Percentiles rank a stretch among this genome's conserved stretches.
phyloP scores from a whole-genome alignment of 2,113 vertebrate species.

The Apaloderma vittatum region DNA sequence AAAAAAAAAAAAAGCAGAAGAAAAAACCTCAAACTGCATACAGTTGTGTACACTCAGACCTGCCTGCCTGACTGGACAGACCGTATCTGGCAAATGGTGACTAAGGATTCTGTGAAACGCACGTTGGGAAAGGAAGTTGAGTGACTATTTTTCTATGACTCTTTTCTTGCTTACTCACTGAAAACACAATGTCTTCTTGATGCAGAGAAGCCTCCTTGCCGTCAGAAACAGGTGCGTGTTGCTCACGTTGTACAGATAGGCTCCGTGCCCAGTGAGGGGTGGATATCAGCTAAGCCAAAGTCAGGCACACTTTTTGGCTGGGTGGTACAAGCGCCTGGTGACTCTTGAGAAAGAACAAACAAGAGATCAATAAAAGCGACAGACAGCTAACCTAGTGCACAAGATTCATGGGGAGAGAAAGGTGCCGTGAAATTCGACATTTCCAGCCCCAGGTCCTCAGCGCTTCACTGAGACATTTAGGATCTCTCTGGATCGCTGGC shows the following conservation, averaged over 20 bases:
- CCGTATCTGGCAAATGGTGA: background rate
- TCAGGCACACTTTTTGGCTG: background rate
- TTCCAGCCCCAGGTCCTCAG: background rate
- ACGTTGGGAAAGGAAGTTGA: background rate
- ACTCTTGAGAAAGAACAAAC: background rate
- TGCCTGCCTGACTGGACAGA: background rate
- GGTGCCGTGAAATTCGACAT: background rate
- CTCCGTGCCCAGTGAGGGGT: background rate
- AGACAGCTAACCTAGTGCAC: background rate
- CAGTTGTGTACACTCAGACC: background rate
- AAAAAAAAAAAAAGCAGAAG: background rate
- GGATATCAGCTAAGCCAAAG: background rate
- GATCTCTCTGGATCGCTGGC: background rate
- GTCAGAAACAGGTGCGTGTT: fast-evolving
- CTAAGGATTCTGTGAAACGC: background rate
- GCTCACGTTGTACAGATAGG: fast-evolving
- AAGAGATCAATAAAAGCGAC: background rate
- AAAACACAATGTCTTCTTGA: background rate
- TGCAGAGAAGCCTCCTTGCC: background rate
- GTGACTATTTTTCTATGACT: background rate
- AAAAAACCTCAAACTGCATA: background rate
- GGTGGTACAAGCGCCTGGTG: background rate
- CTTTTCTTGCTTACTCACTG: background rate
- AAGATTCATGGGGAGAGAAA: fast-evolving
- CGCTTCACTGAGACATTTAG: background rate